Evolutionary conservation across 2,113 vertebrate species (phyloP).

Genomic region (Periophthalmus modestus): DNA sequence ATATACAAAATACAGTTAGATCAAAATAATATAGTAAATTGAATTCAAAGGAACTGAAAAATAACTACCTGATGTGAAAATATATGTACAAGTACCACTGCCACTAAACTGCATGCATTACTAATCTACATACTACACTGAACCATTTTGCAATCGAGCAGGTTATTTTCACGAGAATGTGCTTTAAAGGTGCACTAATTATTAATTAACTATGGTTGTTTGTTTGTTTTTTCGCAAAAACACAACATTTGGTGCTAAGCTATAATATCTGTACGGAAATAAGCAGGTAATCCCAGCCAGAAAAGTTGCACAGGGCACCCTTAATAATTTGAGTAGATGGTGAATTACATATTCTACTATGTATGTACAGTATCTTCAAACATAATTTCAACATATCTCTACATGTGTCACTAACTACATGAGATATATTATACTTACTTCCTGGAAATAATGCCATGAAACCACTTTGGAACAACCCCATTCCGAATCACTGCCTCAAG

Average conservation of each 20-base stretch:
- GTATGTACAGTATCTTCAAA: neutral
- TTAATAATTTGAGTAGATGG: neutral
- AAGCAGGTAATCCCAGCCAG: no score
- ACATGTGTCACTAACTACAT: slow-evolving; percentile 9
- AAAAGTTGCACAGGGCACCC: neutral
- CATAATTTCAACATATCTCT: neutral
- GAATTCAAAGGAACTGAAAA: neutral
- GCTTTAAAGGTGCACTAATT: no score
- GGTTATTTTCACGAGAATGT: no score
- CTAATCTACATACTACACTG: no score
- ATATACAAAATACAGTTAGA: neutral
- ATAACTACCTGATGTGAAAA: no score
- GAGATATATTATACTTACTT: slow-evolving; percentile 69
- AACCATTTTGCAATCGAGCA: no score
- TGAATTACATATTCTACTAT: neutral
- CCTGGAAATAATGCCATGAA: slow-evolving; percentile 83
- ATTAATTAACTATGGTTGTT: no score
- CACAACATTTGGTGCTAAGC: no score
- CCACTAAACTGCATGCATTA: no score
- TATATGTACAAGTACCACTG: no score
- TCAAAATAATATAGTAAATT: neutral
- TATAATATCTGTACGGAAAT: no score
- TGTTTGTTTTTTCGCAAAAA: no score
- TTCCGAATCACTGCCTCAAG: slow-evolving; percentile 58
- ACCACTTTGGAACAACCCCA: slow-evolving; percentile 79